Conservation (phyloP, 2,888 invertebrate species). For the Ormyrus thymus region DNA sequence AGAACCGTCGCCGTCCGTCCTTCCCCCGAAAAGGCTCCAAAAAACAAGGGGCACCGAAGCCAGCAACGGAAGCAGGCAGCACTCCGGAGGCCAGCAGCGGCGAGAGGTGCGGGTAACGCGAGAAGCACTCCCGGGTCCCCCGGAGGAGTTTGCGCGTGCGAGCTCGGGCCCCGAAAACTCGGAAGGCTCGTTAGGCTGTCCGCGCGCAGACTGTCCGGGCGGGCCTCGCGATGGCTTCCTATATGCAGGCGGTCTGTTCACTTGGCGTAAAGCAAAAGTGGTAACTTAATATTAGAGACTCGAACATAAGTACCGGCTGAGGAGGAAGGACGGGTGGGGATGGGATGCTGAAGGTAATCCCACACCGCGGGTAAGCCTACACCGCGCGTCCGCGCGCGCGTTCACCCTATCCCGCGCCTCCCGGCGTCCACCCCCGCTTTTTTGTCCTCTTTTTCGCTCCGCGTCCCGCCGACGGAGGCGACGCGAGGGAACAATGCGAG, state of each 20-base stretch:
- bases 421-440: background rate
- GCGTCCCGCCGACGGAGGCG: background rate
- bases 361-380: constrained; percentile 42
- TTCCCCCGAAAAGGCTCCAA: too few relatives aligned
- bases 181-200: constrained; percentile 64
- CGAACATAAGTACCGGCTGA: constrained; percentile 73
- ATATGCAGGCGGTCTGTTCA: constrained; percentile 75
- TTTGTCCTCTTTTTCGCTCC: constrained; percentile 12
- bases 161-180: too few relatives aligned
- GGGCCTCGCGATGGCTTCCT: constrained; percentile 74
- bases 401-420: too few relatives aligned
- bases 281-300: constrained; percentile 74
- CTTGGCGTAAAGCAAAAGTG: constrained; percentile 74
- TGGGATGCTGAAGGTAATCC: constrained; percentile 37
- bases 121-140: too few relatives aligned
- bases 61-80: too few relatives aligned
- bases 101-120: too few relatives aligned
- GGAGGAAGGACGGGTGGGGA: background rate
- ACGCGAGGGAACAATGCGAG: too few relatives aligned
- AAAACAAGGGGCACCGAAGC: too few relatives aligned
- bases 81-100: too few relatives aligned
- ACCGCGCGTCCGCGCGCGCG: constrained; percentile 18
- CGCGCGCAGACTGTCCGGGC: constrained; percentile 69
- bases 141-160: too few relatives aligned
- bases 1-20: too few relatives aligned